A percentile compares a stretch with the other conserved stretches of the same genome.
phyloP scores from a whole-genome alignment of 2,113 vertebrate genomes.

The Pseudonaja textilis region DNA sequence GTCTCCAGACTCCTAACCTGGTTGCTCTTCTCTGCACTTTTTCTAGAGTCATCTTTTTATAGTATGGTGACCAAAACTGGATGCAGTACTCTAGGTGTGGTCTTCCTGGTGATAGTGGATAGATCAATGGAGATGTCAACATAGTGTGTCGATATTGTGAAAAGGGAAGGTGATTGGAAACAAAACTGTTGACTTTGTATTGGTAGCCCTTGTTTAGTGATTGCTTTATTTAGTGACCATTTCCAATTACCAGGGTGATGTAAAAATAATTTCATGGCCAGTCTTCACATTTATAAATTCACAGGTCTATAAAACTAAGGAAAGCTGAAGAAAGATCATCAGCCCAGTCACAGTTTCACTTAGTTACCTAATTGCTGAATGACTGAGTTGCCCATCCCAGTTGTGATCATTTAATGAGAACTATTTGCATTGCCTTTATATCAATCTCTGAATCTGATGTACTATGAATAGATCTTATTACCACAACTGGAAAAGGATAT shows the following conservation, averaged over 20 bases:
- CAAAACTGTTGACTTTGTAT: not conserved
- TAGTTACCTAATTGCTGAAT: not conserved
- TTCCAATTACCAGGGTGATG: not conserved
- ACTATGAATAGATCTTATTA: not conserved
- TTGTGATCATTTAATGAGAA: not conserved
- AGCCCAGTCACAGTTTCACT: not conserved
- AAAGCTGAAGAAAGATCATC: not conserved
- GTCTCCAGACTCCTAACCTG: too few species aligned
- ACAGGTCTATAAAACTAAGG: not conserved
- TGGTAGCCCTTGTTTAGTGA: not conserved
- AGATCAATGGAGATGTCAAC: not conserved
- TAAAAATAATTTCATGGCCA: not conserved
- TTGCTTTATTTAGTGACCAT: not conserved
- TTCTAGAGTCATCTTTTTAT: too few species aligned
- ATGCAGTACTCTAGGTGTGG: too few species aligned
- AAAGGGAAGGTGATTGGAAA: not conserved
- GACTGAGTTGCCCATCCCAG: not conserved
- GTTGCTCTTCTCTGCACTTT: too few species aligned
- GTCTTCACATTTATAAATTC: not conserved
- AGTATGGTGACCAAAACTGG: too few species aligned
- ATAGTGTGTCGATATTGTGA: not conserved
- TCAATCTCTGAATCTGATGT: not conserved
- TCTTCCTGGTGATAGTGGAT: not conserved
- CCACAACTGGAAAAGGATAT: not conserved
- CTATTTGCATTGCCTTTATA: not conserved